Evolutionary conservation across 2,113 vertebrate genomes (phyloP), one percentile per base, ranked within the genome.

Genomic region (Athene cunicularia): DNA sequence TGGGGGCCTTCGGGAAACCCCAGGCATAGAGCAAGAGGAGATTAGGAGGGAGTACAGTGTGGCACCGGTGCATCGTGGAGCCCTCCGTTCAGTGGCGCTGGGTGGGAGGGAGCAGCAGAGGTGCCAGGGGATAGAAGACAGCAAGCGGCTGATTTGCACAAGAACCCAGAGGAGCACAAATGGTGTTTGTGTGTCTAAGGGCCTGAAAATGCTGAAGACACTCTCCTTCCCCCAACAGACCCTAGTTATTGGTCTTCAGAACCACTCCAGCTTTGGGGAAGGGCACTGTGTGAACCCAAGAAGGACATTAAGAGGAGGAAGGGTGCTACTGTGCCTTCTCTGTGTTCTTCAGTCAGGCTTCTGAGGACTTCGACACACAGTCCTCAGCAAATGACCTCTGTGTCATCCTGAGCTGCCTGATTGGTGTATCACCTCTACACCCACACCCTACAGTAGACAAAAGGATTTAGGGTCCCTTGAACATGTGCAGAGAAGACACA

Each of bases 11-110:
- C 47, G 32, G 47, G 66, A 70, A 64, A 49, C 3, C 20, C 75
- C 59, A 62, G 32, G 58, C 2, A 1, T 13, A 19, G 67, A 7
- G 7, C 1, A 45, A 50, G 33, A 11, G 70, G 43, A 39, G 39
- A 19, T 12, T 14, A 35, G 35, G 53, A 15, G 52, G 19, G 16
- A 9, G 59, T 0, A 8, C 19, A 21, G 11, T 7, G 0, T 7
- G 63, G 18, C 58, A 24, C 8, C 0, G 0, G 9, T 3, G 24
- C 15, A 14, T 27, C 33, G 21, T 9, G 17, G 56, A 49, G 19
- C 39, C 28, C 53, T 60, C 37, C 8, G 8, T 39, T 47, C 26
- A 7, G 41, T n/a, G 56, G 41, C 14, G 66, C 10, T 4, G 33
- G 32, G 22, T 11, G 15, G 12, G 32, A 58, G 14, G 35, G 53